phyloP scores from a whole-genome alignment of 2,113 vertebrate species.

The Pseudorhombus dupliciocellatus region DNA sequence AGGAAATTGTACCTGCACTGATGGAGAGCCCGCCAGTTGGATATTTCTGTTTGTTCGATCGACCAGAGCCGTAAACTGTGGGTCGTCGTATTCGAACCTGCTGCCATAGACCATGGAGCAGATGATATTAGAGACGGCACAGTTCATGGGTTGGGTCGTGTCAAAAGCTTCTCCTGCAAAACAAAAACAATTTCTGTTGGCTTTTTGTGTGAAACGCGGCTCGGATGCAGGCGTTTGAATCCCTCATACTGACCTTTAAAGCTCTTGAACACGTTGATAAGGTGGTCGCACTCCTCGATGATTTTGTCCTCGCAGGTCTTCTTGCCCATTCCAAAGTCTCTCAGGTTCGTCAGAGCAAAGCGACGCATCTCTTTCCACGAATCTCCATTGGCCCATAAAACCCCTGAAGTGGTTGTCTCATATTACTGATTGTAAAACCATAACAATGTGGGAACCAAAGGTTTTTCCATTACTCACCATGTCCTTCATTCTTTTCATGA shows the following conservation, averaged over 20 bases:
- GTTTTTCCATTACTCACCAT: background rate
- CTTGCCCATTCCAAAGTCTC: conserved; percentile 70
- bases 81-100: conserved; percentile 63
- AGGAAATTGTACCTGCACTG: conserved; percentile 28
- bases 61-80: conserved; percentile 35
- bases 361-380: conserved; percentile 64
- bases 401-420: conserved; percentile 6
- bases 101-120: conserved; percentile 60
- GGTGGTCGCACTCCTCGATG: conserved; percentile 34
- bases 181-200: background rate
- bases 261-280: conserved; percentile 28
- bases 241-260: conserved; percentile 22
- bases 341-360: conserved; percentile 57
- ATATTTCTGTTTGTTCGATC: background rate
- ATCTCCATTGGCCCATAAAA: conserved; percentile 46
- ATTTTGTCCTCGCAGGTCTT: conserved; percentile 59
- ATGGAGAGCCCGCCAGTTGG: background rate
- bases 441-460: background rate
- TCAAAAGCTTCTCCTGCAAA: conserved; percentile 16
- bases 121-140: conserved; percentile 51
- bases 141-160: background rate
- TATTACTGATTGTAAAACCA: too few relatives aligned
- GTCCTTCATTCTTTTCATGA: background rate
- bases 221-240: too few relatives aligned
- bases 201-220: too few relatives aligned